These are phyloP conservation scores for Crocallis elinguaria DNA, from an alignment of 2,888 invertebrate species.

Conservation along the genomic window DNA sequence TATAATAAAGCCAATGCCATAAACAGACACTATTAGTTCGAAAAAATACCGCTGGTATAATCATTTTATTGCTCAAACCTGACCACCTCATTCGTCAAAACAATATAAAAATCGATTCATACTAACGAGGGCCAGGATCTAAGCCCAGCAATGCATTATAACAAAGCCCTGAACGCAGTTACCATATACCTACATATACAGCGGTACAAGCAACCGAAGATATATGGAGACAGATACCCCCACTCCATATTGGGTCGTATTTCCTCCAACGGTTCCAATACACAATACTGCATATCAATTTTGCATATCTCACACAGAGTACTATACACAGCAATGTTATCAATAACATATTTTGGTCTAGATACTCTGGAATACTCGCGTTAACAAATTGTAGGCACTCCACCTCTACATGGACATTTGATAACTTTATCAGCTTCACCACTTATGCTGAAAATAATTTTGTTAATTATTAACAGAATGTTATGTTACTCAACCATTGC, in stretches of 20 bases:
- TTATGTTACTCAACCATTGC: background rate
- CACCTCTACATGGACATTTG: constrained; percentile 16
- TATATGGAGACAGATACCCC: constrained; percentile 43
- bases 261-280: constrained; percentile 40
- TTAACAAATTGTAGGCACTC: constrained; percentile 32
- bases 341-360: constrained; percentile 39
- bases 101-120: background rate
- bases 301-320: constrained; percentile 42
- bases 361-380: constrained; percentile 33
- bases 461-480: constrained; percentile 13
- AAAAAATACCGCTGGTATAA: no score
- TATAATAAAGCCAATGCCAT: no score
- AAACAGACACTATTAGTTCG: no score
- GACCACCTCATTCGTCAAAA: background rate
- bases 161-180: constrained; percentile 2
- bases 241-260: constrained; percentile 44
- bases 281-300: constrained; percentile 43
- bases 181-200: constrained; percentile 33
- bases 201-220: constrained; percentile 35
- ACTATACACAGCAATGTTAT: constrained; percentile 42
- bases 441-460: constrained; percentile 5
- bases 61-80: constrained; percentile 7
- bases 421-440: constrained; percentile 8
- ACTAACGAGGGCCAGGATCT: background rate
- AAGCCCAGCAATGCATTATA: constrained; percentile 9